Evolutionary conservation across 2,113 vertebrate species (phyloP), one percentile per base, ranked within the genome.

Genomic region (Nannospalax galili): DNA sequence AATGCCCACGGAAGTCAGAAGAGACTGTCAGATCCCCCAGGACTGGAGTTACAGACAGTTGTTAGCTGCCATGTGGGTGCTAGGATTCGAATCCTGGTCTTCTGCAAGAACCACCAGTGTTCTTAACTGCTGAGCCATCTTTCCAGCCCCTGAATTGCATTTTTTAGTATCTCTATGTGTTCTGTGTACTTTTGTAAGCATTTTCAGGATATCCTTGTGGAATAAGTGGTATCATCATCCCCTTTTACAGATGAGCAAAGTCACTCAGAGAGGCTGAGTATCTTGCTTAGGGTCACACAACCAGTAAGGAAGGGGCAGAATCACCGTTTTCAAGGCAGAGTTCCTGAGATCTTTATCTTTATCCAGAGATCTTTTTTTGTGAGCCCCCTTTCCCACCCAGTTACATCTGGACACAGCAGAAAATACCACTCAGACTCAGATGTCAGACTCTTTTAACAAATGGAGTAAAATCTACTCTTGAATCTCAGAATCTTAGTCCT

Each of bases 191-290:
- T 95, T 60, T 87, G 48, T 95, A 74, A 95, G 64, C 65, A 60
- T 74, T 80, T 90, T 87, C 32, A 45, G 72, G 64, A 45, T 67
- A 89, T 81, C 42, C 42, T 70, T 88, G 32, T 86, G 28, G 60
- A n/a, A 58, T 42, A 70, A 48, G 52, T 70, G 14, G 7, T 88
- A 42, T 85, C 74, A 74, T 85, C 37, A n/a, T n/a, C 26, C 80
- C 32, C 40, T 95, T 90, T 93, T 90, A 82, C 65, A 90, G 65
- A 73, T 87, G 80, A 92, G 9, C 58, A 90, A 87, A 78, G 75
- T 90, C 42, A 73, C 10, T 91, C 67, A 56, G 72, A 94, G n/a
- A 90, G n/a, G n/a, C n/a, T 79, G 45, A 90, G 69, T 95, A 81
- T 85, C 22, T 95, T 93, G 37, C 28, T 91, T 30, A 75, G 60